Base-by-base conservation (phyloP, 2,113 vertebrate genomes). In the Romanogobio albipinnatus region DNA sequence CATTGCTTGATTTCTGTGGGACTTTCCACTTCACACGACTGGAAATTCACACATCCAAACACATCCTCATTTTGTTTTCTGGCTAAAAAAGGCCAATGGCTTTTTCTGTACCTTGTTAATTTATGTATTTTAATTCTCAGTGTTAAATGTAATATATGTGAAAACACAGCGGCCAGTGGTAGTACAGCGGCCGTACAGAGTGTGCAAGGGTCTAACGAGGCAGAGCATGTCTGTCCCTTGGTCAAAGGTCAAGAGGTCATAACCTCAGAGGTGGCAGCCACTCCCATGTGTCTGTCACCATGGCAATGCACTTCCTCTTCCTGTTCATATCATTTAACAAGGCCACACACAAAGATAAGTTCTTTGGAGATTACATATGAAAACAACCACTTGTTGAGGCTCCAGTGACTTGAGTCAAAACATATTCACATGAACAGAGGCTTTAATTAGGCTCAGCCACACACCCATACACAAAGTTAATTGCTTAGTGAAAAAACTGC, bases 321-420 rank as follows among this genome's bases (percentile, higher is more conserved):
- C 80, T 86, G 81, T 85, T 85, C 76, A 79, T 68, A 76, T 85
- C 53, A n/a, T 82, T 66, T 76, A 74, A 88, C 84, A 85, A 77
- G 87, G 73, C 85, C 83, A 86, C 85, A 80, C 80, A 84, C 77
- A 76, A 68, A 36, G 68, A 71, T n/a, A 79, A 78, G 59, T 9
- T 39, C 29, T 84, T 66, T 62, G 36, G 74, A 84, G 77, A 83
- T 61, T 1, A 61, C 56, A 82, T 53, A 66, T 47, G 39, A 61
- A 80, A 77, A 62, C 15, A n/a, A 39, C 22, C 74, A 19, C 13
- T 49, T 45, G 45, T 56, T 17, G 14, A n/a, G n/a, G 66, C 26
- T 70, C 49, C 49, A 78, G 29, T 66, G 59, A 70, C 59, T 84
- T 15, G 29, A 61, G 49, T 82, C 80, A 82, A 39, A 82, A 68